Evolutionary conservation across 35 echinoderm and acorn worm genomes (phyloP).

Genomic region (Patiria miniata): DNA sequence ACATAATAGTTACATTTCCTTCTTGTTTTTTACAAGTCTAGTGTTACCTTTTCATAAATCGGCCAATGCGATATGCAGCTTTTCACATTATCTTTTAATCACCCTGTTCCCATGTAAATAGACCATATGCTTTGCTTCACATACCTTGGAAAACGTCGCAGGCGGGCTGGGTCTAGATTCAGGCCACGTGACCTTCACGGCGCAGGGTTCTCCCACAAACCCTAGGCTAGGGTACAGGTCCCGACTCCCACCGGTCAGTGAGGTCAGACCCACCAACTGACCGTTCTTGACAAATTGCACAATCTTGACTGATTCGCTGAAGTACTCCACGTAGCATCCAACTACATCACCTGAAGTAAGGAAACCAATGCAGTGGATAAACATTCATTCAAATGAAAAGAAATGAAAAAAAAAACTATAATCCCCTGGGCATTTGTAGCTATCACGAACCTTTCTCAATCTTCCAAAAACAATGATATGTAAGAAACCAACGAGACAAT

Average conservation of each 20-base stretch:
- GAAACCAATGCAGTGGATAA: background rate
- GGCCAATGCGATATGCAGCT: too few relatives aligned
- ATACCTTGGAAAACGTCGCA: slow-evolving; percentile 56
- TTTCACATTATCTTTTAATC: too few relatives aligned
- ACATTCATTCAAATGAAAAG: too few relatives aligned
- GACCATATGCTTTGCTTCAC: background rate
- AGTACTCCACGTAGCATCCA: slow-evolving; percentile 73
- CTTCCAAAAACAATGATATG: too few relatives aligned
- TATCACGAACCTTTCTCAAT: too few relatives aligned
- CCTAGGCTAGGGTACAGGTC: slow-evolving; percentile 88
- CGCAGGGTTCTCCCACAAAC: slow-evolving; percentile 58
- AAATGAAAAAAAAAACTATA: too few relatives aligned
- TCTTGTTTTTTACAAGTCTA: too few relatives aligned
- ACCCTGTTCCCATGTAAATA: too few relatives aligned
- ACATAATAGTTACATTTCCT: too few relatives aligned
- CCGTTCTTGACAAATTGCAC: slow-evolving; percentile 94
- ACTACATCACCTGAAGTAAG: slow-evolving; percentile 78
- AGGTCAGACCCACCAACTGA: slow-evolving; percentile 63
- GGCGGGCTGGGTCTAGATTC: slow-evolving; percentile 37
- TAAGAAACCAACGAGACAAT: too few relatives aligned
- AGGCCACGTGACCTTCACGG: slow-evolving; percentile 75
- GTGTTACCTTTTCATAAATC: too few relatives aligned
- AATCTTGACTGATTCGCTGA: slow-evolving; percentile 42
- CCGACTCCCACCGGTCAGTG: slow-evolving; percentile 56
- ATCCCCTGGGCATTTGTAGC: too few relatives aligned